phyloP scores from a whole-genome alignment of 2,113 vertebrate species.

The Hydropotes inermis region DNA sequence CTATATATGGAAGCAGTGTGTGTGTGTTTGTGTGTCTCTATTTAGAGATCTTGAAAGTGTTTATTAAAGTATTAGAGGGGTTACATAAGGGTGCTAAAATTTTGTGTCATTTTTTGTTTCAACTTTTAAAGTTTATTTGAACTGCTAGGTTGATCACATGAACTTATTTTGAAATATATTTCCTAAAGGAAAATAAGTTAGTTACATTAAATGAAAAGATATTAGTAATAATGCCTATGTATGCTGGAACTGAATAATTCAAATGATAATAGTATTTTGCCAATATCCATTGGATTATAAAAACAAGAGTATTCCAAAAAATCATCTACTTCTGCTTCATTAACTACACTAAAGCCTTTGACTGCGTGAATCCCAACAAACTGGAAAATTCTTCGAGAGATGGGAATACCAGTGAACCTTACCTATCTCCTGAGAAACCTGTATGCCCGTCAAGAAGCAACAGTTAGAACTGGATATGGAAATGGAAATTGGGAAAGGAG shows the following conservation, averaged over 20 bases:
- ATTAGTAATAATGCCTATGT: background rate
- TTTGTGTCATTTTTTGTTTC: background rate
- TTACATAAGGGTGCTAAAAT: background rate
- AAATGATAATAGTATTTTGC: background rate
- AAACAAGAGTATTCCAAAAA: background rate
- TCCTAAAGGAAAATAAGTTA: background rate
- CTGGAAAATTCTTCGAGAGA: background rate
- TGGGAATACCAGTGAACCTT: background rate
- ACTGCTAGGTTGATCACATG: background rate
- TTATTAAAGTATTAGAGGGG: background rate
- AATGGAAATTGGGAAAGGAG: background rate
- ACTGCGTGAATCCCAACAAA: background rate
- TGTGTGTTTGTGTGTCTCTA: background rate
- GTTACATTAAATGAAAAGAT: background rate
- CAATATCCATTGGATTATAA: background rate
- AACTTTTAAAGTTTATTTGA: constrained; percentile 7
- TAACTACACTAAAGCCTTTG: background rate
- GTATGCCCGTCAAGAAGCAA: background rate
- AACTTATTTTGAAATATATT: background rate
- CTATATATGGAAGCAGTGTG: background rate
- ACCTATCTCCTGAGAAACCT: background rate
- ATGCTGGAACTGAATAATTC: background rate
- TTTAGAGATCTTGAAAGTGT: background rate
- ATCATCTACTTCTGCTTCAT: background rate
- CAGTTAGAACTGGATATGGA: background rate